A percentile compares a stretch with the other conserved stretches of the same genome.
Conservation (phyloP, 2,888 invertebrate species). For the Drosophila phalerata region DNA sequence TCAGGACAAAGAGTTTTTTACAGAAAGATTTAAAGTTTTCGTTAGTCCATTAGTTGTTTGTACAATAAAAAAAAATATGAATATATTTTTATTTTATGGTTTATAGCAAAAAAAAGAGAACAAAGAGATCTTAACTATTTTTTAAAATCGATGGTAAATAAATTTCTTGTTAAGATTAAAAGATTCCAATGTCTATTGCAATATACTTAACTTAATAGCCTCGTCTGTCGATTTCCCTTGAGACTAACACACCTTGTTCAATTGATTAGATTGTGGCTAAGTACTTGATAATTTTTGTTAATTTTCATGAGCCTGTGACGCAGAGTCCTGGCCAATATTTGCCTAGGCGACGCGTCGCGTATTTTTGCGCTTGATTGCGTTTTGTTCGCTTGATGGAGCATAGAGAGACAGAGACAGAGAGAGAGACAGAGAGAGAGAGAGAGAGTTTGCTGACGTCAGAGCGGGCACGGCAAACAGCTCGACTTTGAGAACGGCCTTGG, state of each 20-base stretch:
- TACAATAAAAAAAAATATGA: too few species aligned
- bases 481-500: conserved; percentile 48
- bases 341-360: conserved; percentile 53
- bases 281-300: conserved; percentile 49
- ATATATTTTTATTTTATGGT: too few species aligned
- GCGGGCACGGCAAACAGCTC: conserved; percentile 48
- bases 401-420: too few species aligned
- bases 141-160: too few species aligned
- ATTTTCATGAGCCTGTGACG: conserved; percentile 53
- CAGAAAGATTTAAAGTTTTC: too few species aligned
- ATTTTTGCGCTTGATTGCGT: conserved; percentile 61
- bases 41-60: too few species aligned
- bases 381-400: conserved; percentile 47
- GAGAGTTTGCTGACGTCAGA: conserved; percentile 55
- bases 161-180: too few species aligned
- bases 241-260: background rate
- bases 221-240: too few species aligned
- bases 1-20: too few species aligned
- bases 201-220: background rate
- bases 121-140: too few species aligned
- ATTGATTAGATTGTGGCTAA: background rate
- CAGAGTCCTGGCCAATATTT: conserved; percentile 50
- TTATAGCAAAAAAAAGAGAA: too few species aligned
- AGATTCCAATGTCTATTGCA: too few species aligned
- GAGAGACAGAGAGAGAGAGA: background rate